Evolutionary conservation across 2,113 vertebrate species (phyloP).

Genomic region (Lipophrys pholis): DNA sequence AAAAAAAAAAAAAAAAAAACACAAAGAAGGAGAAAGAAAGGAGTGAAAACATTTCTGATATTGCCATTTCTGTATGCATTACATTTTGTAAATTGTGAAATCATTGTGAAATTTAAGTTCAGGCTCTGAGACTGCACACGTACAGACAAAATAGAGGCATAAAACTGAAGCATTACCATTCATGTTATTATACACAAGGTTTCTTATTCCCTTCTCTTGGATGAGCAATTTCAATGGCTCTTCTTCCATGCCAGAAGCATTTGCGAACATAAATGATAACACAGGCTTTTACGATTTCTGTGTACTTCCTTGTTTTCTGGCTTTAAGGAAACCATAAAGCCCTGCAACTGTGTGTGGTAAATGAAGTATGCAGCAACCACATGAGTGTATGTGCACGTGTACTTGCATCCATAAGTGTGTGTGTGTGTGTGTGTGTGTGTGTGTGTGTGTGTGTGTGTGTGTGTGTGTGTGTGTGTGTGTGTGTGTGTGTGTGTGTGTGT

Average conservation of each 20-base stretch:
- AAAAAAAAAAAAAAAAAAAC: too few species aligned
- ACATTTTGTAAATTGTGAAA: slow-evolving; percentile 75
- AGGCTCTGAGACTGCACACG: slow-evolving; percentile 54
- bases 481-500: slow-evolving; percentile 3
- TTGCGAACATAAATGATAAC: slow-evolving; percentile 80
- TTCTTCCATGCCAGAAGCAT: slow-evolving; percentile 73
- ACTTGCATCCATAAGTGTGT: slow-evolving; percentile 13
- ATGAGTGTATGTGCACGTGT: slow-evolving; percentile 41
- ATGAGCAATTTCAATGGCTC: slow-evolving; percentile 78
- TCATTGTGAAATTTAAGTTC: slow-evolving; percentile 72
- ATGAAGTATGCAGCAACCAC: slow-evolving; percentile 71
- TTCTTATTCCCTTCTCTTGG: slow-evolving; percentile 78
- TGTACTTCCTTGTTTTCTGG: slow-evolving; percentile 75
- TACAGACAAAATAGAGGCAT: slow-evolving; percentile 63
- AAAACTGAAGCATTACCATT: slow-evolving; percentile 81
- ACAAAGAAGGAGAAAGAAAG: slow-evolving; percentile 46
- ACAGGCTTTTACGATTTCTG: slow-evolving; percentile 76
- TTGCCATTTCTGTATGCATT: slow-evolving; percentile 65
- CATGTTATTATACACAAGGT: slow-evolving; percentile 78
- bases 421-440: not conserved
- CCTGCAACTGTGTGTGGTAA: slow-evolving; percentile 74
- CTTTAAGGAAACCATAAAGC: slow-evolving; percentile 79
- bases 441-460: slow-evolving; percentile 4
- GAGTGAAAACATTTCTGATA: slow-evolving; percentile 56
- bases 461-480: not conserved